Conservation (phyloP, 2,113 vertebrate genomes). For the Sclerurus mexicanus region DNA sequence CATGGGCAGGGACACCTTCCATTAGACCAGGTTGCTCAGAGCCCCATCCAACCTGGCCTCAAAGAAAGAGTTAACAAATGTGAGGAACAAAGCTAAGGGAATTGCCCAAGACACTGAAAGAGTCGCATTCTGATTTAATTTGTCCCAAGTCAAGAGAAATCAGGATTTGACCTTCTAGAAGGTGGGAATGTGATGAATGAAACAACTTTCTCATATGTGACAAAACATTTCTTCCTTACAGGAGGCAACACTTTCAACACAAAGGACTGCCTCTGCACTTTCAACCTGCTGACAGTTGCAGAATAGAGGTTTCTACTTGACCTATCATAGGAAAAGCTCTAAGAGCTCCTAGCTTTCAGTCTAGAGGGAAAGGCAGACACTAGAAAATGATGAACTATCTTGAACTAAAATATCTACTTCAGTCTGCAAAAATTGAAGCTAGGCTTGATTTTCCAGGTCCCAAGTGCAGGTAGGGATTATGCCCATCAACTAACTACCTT, state of each 20-base stretch:
- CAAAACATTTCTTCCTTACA: background rate
- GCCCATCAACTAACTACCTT: background rate
- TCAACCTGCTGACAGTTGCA: background rate
- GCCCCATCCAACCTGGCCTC: background rate
- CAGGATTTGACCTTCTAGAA: background rate
- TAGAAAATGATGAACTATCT: background rate
- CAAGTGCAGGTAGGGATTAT: background rate
- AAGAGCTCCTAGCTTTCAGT: background rate
- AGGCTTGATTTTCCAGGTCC: background rate
- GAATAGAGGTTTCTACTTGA: background rate
- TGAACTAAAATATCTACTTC: background rate
- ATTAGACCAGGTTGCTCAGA: background rate
- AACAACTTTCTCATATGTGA: background rate
- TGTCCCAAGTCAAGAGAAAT: background rate
- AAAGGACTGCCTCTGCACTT: background rate
- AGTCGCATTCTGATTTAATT: background rate
- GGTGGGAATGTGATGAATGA: background rate
- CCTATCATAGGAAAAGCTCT: background rate
- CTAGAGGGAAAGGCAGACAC: background rate
- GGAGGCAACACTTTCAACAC: background rate
- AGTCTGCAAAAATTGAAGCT: background rate
- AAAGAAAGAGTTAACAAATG: background rate
- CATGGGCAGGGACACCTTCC: fast-evolving
- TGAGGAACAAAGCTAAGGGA: background rate
- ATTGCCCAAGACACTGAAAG: background rate